Base-by-base conservation (phyloP, 2,888 invertebrate genomes). In the Cordylochernes scorpioides region DNA sequence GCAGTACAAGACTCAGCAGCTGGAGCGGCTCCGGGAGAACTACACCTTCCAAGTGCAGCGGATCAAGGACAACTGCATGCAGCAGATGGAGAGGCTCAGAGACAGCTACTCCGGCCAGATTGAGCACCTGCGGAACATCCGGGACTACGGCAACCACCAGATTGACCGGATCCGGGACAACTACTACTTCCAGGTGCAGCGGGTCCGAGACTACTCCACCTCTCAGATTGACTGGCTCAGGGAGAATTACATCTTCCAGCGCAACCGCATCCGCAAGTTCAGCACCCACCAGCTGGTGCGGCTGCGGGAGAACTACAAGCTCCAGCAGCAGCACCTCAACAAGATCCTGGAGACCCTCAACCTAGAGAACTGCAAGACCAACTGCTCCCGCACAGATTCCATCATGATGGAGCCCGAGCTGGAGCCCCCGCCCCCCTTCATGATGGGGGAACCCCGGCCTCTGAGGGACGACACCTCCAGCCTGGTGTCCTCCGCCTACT, bases 241-340 rank as follows among this genome's bases (percentile, higher is more conserved):
- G 36, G 86, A 86, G 53, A 84, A 82, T 55, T 88, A 88, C 57
- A 74, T 84, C 50, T 77, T 77, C 62, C 88, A 88, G 55, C 65
- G 86, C 32, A 75, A 82, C 55, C 73, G 82, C 54, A 80, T 88
- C 40, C 63, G 84, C 27, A 86, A 86, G 54, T 88, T 86, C 58
- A 82, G 84, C 57, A 71, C 78, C 13, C 78, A 80, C 50, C 84
- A 88, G 55, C 68, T 86, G 33, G 58, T 84, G 25, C 65, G 77
- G 29, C 57, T 88, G 25, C 67, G 84, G 17, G 84, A 86, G 52
- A 78, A 82, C 7, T 86, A 80, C 62, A 86, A 86, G 54, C 75
- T 82, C 49, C 86, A 88, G 54, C 88, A 88, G 52, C 80, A 82
- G 54, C 78, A 84, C 8, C 58, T 88, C 29, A 78, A 82, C 58